Evolutionary conservation across 30 jellyfish, hydroid and myxozoan genomes (phyloP), one percentile per base, ranked within the genome.

Genomic region (Hydra vulgaris): DNA sequence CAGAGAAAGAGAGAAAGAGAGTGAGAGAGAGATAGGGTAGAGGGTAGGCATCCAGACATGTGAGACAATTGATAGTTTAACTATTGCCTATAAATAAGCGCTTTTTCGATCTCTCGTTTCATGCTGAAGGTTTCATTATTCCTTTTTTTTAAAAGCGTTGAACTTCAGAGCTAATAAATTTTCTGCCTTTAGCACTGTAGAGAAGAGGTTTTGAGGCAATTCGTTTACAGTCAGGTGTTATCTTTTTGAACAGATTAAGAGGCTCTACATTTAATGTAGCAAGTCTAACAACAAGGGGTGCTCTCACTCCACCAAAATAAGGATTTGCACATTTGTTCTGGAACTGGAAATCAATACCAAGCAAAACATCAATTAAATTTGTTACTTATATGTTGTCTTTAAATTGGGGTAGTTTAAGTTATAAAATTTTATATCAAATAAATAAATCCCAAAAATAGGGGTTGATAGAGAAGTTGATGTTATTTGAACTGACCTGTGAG

Each of bases 231-330:
- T n/a, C n/a, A n/a, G n/a, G n/a, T n/a, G n/a, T n/a, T n/a, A n/a
- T n/a, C n/a, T n/a, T n/a, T n/a, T n/a, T n/a, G n/a, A n/a, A n/a
- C n/a, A n/a, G n/a, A n/a, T n/a, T n/a, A n/a, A n/a, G n/a, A n/a
- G n/a, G n/a, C n/a, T n/a, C n/a, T n/a, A n/a, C 71, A 56, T 56
- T 56, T 56, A 56, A 56, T 56, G 71, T 56, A 56, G 71, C 71
- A n/a, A 56, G n/a, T 56, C 71, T n/a, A 56, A 56, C 71, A 56
- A 56, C 71, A 56, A 56, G n/a, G n/a, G 71, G 17, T 56, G n/a
- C n/a, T 56, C n/a, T 56, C 71, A 15, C 71, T 56, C 71, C 17
- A 56, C 71, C 71, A 15, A 56, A 56, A n/a, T 56, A 15, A 56
- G n/a, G 71, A 56, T 17, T n/a, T 56, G n/a, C 17, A 56, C 71